Conservation (phyloP, 2,797 vertebrate species). For the Natrix natrix region DNA sequence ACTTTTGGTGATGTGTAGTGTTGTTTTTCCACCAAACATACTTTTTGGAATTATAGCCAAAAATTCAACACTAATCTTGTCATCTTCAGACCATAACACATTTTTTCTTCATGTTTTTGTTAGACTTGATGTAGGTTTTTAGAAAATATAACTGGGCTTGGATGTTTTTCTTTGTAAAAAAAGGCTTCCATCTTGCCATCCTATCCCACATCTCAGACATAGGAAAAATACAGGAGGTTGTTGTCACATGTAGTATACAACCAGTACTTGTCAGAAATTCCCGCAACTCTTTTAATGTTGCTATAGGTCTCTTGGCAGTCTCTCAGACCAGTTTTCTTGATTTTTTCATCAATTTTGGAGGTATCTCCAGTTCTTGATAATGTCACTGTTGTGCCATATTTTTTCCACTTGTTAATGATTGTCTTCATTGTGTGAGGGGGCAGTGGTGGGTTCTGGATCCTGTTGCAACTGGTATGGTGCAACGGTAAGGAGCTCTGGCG, state of each 20-base stretch:
- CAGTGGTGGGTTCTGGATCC: too few relatives aligned
- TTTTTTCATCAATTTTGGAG: neutral
- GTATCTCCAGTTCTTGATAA: neutral
- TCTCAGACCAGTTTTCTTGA: neutral
- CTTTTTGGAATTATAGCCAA: neutral
- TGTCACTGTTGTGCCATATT: neutral
- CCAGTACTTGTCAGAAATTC: neutral
- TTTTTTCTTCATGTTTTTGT: neutral
- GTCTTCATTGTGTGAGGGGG: neutral
- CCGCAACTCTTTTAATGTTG: neutral
- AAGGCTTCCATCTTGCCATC: neutral
- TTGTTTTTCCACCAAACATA: neutral
- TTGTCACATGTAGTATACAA: neutral
- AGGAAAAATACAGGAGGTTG: neutral
- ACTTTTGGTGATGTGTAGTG: neutral
- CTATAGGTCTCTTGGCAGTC: neutral
- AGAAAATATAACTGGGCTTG: neutral
- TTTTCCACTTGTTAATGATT: neutral
- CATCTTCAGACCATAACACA: neutral
- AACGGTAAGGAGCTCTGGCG: too few relatives aligned
- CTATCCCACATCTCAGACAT: neutral
- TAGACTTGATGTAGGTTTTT: neutral
- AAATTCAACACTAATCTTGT: neutral
- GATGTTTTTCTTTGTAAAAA: neutral
- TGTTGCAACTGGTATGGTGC: too few relatives aligned